A percentile compares a stretch with the other conserved stretches of the same genome.
Evolutionary conservation across 2,113 vertebrate species (phyloP).

Genomic region (Corvus hawaiiensis): DNA sequence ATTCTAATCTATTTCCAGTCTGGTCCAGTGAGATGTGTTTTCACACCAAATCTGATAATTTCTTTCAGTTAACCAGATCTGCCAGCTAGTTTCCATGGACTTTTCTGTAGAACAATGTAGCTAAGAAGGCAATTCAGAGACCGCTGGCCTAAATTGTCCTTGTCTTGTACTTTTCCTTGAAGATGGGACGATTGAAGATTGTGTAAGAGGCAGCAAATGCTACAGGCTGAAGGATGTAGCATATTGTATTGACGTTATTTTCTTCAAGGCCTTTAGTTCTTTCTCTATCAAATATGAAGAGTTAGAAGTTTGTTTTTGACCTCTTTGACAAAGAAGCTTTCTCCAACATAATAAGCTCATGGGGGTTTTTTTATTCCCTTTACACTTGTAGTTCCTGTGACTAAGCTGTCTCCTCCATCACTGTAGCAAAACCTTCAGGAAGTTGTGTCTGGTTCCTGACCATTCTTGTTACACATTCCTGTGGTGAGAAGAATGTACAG

Average conservation of each 20-base stretch:
- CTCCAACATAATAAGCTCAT: not conserved
- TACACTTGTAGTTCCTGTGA: not conserved
- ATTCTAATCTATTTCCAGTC: not conserved
- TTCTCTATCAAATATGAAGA: not conserved
- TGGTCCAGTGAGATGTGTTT: not conserved
- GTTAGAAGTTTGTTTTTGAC: not conserved
- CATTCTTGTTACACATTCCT: not conserved
- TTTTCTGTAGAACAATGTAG: not conserved
- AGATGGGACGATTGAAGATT: not conserved
- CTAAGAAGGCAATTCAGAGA: not conserved
- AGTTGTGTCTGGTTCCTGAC: not conserved
- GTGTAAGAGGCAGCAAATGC: not conserved
- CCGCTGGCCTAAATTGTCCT: not conserved
- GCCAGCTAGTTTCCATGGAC: not conserved
- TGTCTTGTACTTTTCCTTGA: not conserved
- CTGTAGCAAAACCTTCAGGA: not conserved
- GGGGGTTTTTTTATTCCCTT: fast-evolving
- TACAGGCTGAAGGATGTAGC: not conserved
- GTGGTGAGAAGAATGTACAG: not conserved
- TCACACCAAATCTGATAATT: not conserved
- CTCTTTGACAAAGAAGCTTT: not conserved
- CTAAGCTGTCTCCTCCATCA: not conserved
- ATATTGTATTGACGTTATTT: not conserved
- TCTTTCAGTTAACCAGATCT: not conserved
- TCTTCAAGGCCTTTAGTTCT: not conserved